Percentiles rank a stretch among this genome's conserved stretches.
phyloP scores from a whole-genome alignment of 2,888 invertebrate species.

The Gymnosoma rotundatum region DNA sequence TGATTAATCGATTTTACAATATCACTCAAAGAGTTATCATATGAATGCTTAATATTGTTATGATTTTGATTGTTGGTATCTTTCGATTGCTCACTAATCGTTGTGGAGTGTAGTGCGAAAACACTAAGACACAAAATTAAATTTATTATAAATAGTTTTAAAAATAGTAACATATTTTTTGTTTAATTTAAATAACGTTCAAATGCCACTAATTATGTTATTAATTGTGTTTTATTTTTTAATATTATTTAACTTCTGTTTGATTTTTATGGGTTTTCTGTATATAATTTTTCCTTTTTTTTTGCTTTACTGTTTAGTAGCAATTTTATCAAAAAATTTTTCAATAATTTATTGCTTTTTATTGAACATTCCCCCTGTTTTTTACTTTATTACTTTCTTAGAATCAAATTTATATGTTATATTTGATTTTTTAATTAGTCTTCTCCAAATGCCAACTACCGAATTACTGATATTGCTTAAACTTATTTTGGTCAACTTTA shows the following conservation, averaged over 20 bases:
- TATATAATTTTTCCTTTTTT: too few species aligned
- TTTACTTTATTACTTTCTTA: neutral
- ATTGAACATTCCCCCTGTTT: too few species aligned
- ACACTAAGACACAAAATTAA: conserved; percentile 71
- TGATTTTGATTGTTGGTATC: neutral
- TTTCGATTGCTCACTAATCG: conserved; percentile 61
- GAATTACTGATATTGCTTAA: conserved; percentile 46
- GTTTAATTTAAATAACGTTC: neutral
- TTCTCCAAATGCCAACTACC: conserved; percentile 33
- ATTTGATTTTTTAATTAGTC: conserved; percentile 1
- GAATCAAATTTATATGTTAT: neutral
- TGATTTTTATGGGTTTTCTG: too few species aligned
- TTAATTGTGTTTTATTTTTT: too few species aligned
- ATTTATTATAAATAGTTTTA: conserved; percentile 64
- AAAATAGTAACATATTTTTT: conserved; percentile 57
- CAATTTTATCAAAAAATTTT: too few species aligned
- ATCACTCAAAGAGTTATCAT: neutral
- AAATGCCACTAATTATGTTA: neutral
- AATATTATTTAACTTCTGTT: too few species aligned
- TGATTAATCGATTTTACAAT: neutral
- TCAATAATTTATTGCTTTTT: too few species aligned
- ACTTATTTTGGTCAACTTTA: conserved; percentile 43
- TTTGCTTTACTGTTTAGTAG: too few species aligned
- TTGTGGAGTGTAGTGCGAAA: conserved; percentile 54
- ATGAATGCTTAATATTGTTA: conserved; percentile 3